Base-by-base conservation (phyloP, 2,888 invertebrate species). In the Philaethria dido region DNA sequence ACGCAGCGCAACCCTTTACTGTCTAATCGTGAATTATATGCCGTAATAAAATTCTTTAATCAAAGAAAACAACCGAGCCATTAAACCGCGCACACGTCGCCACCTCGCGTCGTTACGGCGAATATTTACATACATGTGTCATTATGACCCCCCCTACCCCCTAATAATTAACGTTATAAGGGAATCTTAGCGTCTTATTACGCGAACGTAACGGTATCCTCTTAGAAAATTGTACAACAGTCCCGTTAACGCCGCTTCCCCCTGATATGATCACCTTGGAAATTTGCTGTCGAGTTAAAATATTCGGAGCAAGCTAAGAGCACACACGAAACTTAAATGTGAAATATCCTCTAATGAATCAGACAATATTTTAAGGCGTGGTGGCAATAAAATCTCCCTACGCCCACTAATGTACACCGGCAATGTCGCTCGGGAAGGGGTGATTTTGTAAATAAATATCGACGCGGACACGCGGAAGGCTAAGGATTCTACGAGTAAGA, bases 141-240 rank as follows among this genome's bases (percentile, higher is more conserved):
- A 91, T 92, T 92, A 91, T 85, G 82, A 79, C 83, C 42, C 80
- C 79, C 70, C 68, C 73, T 79, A n/a, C 80, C 73, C 76, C 80
- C 81, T 82, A 81, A 91, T 92, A 92, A 92, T 92, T 92, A 92
- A 92, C 89, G 88, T 89, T 89, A 91, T 92, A 92, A 90, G 87
- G 84, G 90, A 92, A 91, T 92, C 92, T 91, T 92, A 91, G 92
- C 91, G 88, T 92, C 92, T 92, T 92, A 92, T 92, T 92, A 92
- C 92, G 86, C 86, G 85, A 79, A 88, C 84, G 89, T 88, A 91
- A 92, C 88, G 90, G 87, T 92, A 92, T 90, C 92, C 92, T 88
- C 90, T 92, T 87, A 87, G 89, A 91, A 92, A 92, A 92, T 91
- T 92, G 89, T 92, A 91, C 87, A 81, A 81, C 82, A 80, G 85